Evolutionary conservation across 2,113 vertebrate species (phyloP).

Genomic region (Pollachius pollachius): DNA sequence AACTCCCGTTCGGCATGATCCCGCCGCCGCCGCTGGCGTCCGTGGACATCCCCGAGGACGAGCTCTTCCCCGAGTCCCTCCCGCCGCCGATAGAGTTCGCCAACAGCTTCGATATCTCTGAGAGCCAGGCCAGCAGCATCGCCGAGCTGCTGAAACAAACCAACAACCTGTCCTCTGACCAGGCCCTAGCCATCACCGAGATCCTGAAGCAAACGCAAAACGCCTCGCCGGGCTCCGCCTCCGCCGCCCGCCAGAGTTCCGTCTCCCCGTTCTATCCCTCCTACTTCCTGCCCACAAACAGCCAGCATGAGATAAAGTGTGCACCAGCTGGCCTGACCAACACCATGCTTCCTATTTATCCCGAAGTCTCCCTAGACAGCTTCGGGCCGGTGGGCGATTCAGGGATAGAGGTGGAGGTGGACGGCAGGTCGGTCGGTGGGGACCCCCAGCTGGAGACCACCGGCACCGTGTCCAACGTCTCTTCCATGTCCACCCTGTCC

Average conservation of each 20-base stretch:
- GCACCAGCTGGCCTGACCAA: constrained; percentile 77
- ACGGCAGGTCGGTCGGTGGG: constrained; percentile 83
- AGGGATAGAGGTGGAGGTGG: constrained; percentile 83
- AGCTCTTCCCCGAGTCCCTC: constrained; percentile 85
- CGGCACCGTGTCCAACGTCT: constrained; percentile 91
- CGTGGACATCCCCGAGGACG: constrained; percentile 86
- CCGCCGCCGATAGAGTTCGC: constrained; percentile 89
- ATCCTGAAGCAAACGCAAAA: not conserved
- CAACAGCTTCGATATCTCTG: constrained; percentile 89
- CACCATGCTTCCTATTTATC: constrained; percentile 82
- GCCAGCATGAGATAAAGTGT: constrained; percentile 75
- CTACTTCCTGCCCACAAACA: constrained; percentile 46
- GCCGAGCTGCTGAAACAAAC: constrained; percentile 75
- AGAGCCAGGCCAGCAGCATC: constrained; percentile 71
- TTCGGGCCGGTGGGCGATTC: constrained; percentile 85
- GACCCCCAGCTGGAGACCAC: constrained; percentile 90
- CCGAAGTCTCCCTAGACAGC: constrained; percentile 74
- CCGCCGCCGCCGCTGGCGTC: constrained; percentile 86
- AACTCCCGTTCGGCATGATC: constrained; percentile 83
- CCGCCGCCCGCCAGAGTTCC: not conserved
- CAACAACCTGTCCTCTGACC: constrained; percentile 55
- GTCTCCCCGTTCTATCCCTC: constrained; percentile 60
- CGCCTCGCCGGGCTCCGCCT: not conserved
- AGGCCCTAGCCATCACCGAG: not conserved
- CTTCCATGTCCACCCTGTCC: constrained; percentile 90